phyloP scores from a whole-genome alignment of 1,140 invertebrate genomes.

The Dendroctonus ponderosae region DNA sequence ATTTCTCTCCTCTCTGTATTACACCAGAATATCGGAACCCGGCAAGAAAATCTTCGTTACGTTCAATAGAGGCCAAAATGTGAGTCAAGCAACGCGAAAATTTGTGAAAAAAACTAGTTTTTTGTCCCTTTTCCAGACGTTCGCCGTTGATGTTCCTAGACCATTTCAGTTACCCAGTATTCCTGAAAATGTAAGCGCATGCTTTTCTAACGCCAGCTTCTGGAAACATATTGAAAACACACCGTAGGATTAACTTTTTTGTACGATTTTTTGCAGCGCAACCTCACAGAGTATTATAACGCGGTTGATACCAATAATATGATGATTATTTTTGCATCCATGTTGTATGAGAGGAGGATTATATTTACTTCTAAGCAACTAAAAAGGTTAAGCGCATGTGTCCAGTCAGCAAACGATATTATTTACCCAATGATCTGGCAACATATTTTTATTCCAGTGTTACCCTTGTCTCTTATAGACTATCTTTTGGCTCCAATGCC shows the following conservation, averaged over 20 bases:
- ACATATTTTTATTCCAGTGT: slow-evolving; percentile 93
- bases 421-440: slow-evolving; percentile 98
- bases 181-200: slow-evolving; percentile 84
- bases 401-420: slow-evolving; percentile 89
- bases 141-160: slow-evolving; percentile 74
- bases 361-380: slow-evolving; percentile 85
- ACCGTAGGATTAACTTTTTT: background rate
- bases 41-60: slow-evolving; percentile 45
- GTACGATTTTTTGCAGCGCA: slow-evolving; percentile 67
- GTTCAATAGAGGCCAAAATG: slow-evolving; percentile 49
- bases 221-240: slow-evolving; percentile 12
- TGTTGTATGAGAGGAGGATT: slow-evolving; percentile 89
- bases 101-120: slow-evolving; percentile 1
- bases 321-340: slow-evolving; percentile 91
- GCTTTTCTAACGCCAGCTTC: background rate
- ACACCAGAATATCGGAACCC: slow-evolving; percentile 45
- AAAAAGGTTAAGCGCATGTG: slow-evolving; percentile 85
- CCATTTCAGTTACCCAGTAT: slow-evolving; percentile 84
- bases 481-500: slow-evolving; percentile 93
- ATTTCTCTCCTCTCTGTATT: slow-evolving; percentile 47
- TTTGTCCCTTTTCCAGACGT: slow-evolving; percentile 59
- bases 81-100: slow-evolving; percentile 32
- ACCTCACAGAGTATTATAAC: slow-evolving; percentile 94
- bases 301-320: slow-evolving; percentile 89
- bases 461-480: slow-evolving; percentile 84